phyloP scores from a whole-genome alignment of 1,140 invertebrate species.

The Diachasmimorpha longicaudata region DNA sequence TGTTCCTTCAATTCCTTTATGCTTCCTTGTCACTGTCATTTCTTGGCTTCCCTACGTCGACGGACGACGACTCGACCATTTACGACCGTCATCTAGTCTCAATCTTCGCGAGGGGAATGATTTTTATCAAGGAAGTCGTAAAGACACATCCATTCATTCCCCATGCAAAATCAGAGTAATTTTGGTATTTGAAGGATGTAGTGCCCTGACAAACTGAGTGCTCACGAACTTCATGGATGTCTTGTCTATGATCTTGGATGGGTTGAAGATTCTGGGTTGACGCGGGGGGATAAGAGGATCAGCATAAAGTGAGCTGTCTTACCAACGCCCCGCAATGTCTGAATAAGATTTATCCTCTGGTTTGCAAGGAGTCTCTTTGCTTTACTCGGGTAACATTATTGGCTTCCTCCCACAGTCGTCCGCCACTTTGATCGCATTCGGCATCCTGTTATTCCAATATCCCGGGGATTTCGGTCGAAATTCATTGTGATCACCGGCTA shows the following conservation, averaged over 20 bases:
- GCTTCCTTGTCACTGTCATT: background rate
- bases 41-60: background rate
- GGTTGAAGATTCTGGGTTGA: background rate
- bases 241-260: background rate
- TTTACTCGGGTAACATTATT: background rate
- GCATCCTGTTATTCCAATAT: too few relatives aligned
- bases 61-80: background rate
- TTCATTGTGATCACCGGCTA: too few relatives aligned
- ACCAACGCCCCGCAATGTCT: constrained; percentile 40
- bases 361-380: background rate
- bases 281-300: constrained; percentile 46
- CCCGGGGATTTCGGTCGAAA: too few relatives aligned
- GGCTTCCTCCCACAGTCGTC: background rate
- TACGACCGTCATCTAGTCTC: background rate
- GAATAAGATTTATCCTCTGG: constrained; percentile 44
- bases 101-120: background rate
- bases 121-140: background rate
- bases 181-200: background rate
- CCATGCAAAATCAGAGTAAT: background rate
- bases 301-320: constrained; percentile 52
- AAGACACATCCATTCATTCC: background rate
- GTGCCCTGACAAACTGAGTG: background rate
- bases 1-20: background rate
- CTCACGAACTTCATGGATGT: background rate
- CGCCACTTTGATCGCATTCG: too few relatives aligned